Conservation (phyloP, 2,113 vertebrate genomes). For the Microcebus murinus region DNA sequence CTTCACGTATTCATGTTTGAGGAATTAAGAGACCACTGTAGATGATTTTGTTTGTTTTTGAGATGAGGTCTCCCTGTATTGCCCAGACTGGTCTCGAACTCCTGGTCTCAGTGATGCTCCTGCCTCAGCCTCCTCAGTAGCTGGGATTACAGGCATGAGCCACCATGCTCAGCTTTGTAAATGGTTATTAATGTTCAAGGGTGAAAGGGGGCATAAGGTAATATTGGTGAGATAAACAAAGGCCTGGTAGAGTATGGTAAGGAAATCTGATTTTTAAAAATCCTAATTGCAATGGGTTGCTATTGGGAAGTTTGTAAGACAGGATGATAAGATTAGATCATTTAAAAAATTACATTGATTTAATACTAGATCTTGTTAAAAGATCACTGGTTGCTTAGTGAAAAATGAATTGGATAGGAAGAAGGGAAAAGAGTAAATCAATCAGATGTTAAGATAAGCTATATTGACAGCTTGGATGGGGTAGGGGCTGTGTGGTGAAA, state of each 20-base stretch:
- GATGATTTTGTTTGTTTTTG: too few relatives aligned
- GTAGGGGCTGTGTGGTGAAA: background rate
- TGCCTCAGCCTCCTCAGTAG: too few relatives aligned
- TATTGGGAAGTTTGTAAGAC: background rate
- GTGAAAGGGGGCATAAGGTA: background rate
- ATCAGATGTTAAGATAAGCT: background rate
- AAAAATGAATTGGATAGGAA: background rate
- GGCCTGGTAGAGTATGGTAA: background rate
- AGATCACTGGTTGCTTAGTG: background rate
- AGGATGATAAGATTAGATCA: background rate
- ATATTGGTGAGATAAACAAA: background rate
- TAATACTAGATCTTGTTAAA: slow-evolving; percentile 11
- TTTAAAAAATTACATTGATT: background rate
- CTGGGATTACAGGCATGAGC: too few relatives aligned
- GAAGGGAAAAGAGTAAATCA: background rate
- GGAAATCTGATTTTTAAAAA: background rate
- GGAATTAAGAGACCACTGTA: background rate
- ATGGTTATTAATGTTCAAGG: background rate
- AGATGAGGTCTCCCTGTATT: too few relatives aligned
- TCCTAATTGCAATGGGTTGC: background rate
- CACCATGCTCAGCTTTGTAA: background rate
- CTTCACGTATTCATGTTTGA: background rate
- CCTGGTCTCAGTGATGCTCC: too few relatives aligned
- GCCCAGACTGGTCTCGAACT: too few relatives aligned
- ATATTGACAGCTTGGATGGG: background rate